phyloP scores from a whole-genome alignment of 2,113 vertebrate genomes.

The Plestiodon gilberti region DNA sequence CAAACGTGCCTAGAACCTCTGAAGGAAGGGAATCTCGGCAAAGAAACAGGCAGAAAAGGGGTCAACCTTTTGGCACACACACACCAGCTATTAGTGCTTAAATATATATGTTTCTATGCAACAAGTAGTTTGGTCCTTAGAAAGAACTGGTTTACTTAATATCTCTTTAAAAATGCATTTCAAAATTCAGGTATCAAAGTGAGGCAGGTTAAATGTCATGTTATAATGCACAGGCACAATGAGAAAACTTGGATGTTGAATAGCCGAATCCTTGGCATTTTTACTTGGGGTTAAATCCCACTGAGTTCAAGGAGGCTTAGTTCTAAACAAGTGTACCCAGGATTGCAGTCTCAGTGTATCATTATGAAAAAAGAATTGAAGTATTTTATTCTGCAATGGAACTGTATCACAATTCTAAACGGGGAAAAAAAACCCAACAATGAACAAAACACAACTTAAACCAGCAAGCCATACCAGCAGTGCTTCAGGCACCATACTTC shows the following conservation, averaged over 20 bases:
- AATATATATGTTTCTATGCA: neutral
- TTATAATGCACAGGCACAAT: neutral
- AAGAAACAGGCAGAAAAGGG: neutral
- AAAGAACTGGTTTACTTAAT: neutral
- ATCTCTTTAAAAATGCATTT: neutral
- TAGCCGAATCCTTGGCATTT: neutral
- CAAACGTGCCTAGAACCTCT: neutral
- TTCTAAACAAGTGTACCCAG: neutral
- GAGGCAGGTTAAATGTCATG: neutral
- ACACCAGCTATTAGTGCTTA: neutral
- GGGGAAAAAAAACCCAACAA: neutral
- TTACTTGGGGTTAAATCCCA: neutral
- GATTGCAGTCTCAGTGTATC: conserved; percentile 12
- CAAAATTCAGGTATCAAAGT: neutral
- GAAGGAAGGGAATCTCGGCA: neutral
- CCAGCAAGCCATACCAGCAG: conserved; percentile 7
- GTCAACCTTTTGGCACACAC: neutral
- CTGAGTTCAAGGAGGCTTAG: neutral
- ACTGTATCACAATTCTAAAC: neutral
- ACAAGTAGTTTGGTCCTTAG: neutral
- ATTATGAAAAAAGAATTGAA: neutral
- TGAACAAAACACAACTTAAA: too few species aligned
- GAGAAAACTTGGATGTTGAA: neutral
- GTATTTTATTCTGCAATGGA: neutral
- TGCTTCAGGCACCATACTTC: neutral